A percentile compares a stretch with the other conserved stretches of the same genome.
Conservation (phyloP, 2,888 invertebrate genomes). For the Apantesis nais region DNA sequence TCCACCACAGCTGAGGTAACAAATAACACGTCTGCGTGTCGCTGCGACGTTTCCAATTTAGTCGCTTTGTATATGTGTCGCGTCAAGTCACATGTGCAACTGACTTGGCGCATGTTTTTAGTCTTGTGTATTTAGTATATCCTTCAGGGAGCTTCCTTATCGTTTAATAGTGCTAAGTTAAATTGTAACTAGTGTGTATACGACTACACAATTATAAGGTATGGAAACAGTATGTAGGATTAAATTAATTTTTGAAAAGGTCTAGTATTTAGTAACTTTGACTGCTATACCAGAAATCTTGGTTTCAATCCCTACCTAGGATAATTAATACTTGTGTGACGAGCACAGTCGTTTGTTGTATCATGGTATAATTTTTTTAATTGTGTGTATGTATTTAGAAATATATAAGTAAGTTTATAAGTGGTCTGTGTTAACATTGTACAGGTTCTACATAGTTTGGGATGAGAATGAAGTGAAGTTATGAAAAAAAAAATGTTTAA, state of each 20-base stretch:
- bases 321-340: too few species aligned
- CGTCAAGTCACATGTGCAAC: conserved; percentile 56
- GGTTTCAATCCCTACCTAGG: too few species aligned
- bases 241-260: background rate
- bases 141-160: conserved; percentile 12
- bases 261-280: too few species aligned
- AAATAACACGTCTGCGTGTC: conserved; percentile 66
- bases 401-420: too few species aligned
- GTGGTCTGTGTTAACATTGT: too few species aligned
- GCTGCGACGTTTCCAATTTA: conserved; percentile 67
- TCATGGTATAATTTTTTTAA: too few species aligned
- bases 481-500: too few species aligned
- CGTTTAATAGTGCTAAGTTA: background rate
- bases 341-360: too few species aligned
- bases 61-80: conserved; percentile 60
- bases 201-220: background rate
- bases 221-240: background rate
- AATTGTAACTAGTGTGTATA: background rate
- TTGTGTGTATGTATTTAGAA: too few species aligned
- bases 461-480: too few species aligned
- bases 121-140: conserved; percentile 43
- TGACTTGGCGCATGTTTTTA: conserved; percentile 47
- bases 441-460: too few species aligned
- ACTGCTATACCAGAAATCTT: too few species aligned
- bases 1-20: conserved; percentile 50